These are phyloP conservation scores for Hydropotes inermis DNA, from an alignment of 2,113 vertebrate genomes.

Conservation along the genomic window DNA sequence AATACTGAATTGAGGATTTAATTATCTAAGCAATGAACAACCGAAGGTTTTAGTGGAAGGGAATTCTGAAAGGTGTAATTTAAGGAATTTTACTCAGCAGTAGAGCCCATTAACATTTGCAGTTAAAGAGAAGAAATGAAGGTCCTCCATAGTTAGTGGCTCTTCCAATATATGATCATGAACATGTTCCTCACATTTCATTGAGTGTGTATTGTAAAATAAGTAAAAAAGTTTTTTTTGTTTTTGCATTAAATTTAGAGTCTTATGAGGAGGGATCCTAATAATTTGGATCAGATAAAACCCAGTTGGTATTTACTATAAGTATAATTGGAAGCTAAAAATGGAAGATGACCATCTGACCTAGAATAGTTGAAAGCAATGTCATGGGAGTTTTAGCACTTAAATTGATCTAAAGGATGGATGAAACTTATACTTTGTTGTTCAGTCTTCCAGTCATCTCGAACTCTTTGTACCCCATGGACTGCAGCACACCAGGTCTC, in stretches of 20 bases:
- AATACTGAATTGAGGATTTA: not conserved
- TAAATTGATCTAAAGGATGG: not conserved
- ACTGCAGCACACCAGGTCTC: not conserved
- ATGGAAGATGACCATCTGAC: not conserved
- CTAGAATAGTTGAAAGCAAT: not conserved
- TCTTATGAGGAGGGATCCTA: not conserved
- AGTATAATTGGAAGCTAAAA: not conserved
- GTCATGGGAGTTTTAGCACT: not conserved
- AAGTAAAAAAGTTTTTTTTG: not conserved
- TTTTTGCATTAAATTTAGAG: not conserved
- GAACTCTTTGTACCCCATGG: not conserved
- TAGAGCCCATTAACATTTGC: not conserved
- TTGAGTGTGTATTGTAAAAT: not conserved
- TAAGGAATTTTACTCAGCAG: not conserved
- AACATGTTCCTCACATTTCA: not conserved
- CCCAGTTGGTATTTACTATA: not conserved
- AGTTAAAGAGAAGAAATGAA: not conserved
- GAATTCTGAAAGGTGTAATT: not conserved
- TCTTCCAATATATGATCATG: not conserved
- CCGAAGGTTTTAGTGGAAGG: not conserved
- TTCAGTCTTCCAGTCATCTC: not conserved
- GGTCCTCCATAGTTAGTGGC: not conserved
- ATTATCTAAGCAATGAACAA: not conserved
- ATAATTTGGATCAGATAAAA: not conserved
- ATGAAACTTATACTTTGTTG: not conserved